Conservation (phyloP, 2,113 vertebrate genomes). For the Larimichthys polyactis region DNA sequence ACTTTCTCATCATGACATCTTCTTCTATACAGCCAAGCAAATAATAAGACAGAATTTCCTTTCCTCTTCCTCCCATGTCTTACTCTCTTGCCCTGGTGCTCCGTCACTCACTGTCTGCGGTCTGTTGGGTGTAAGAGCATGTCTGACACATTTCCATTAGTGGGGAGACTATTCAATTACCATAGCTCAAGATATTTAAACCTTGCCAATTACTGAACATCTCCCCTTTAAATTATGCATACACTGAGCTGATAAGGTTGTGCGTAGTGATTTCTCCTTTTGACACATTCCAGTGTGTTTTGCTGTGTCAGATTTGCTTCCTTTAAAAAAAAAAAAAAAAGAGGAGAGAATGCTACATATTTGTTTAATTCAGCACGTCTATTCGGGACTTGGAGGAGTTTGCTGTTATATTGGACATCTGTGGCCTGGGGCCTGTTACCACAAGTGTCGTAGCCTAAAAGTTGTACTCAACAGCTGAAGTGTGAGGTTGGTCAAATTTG, state of each 20-base stretch:
- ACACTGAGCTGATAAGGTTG: constrained; percentile 79
- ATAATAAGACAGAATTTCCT: constrained; percentile 73
- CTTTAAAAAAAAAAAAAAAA: constrained; percentile 5
- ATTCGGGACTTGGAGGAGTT: constrained; percentile 20
- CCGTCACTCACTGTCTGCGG: constrained; percentile 80
- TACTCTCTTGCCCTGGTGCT: constrained; percentile 59
- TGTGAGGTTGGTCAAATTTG: constrained; percentile 12
- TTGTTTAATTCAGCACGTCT: constrained; percentile 41
- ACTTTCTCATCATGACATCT: constrained; percentile 77
- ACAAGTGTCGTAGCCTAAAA: not conserved
- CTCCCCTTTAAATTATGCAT: constrained; percentile 85
- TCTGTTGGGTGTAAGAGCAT: constrained; percentile 81
- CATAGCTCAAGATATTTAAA: constrained; percentile 86
- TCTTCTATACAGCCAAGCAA: constrained; percentile 69
- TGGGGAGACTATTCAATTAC: constrained; percentile 87
- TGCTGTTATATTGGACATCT: constrained; percentile 6
- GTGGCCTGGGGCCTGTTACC: not conserved
- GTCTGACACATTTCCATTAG: constrained; percentile 88
- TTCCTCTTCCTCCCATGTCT: constrained; percentile 52
- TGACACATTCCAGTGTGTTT: constrained; percentile 75
- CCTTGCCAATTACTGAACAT: constrained; percentile 87
- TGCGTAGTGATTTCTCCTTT: constrained; percentile 80
- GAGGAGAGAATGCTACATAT: constrained; percentile 22
- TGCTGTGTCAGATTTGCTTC: constrained; percentile 67
- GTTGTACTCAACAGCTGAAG: not conserved